phyloP scores from a whole-genome alignment of 2,113 vertebrate species.

The Lophura nycthemera region DNA sequence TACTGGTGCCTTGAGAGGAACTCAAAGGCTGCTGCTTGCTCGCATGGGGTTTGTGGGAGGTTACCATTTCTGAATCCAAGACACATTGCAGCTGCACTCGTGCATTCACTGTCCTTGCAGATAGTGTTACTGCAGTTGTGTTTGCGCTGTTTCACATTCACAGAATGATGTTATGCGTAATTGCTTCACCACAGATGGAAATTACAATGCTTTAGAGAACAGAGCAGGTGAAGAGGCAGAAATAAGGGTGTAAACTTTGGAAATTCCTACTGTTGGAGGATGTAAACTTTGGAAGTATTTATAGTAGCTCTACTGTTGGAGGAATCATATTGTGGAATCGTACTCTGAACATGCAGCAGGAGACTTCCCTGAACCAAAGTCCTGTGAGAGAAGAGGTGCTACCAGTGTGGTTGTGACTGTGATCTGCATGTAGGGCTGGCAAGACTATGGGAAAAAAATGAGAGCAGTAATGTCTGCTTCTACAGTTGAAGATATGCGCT shows the following conservation, averaged over 20 bases:
- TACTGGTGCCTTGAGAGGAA: neutral
- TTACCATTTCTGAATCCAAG: neutral
- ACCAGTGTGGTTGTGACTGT: neutral
- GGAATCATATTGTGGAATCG: neutral
- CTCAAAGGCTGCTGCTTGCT: neutral
- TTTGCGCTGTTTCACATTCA: neutral
- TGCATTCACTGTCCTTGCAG: fast-evolving
- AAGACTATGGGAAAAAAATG: neutral
- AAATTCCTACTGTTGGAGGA: neutral
- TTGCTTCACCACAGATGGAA: neutral
- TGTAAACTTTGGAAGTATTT: neutral
- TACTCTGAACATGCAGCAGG: neutral
- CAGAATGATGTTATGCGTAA: fast-evolving
- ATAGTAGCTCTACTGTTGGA: neutral
- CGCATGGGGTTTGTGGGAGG: neutral
- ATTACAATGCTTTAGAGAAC: neutral
- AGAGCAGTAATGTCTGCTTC: neutral
- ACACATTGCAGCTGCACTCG: neutral
- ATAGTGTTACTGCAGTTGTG: neutral
- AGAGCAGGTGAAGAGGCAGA: neutral
- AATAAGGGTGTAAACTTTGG: neutral
- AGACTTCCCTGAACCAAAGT: neutral
- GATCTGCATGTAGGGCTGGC: neutral
- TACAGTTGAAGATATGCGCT: fast-evolving
- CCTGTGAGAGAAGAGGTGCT: neutral